Percentiles rank a stretch among this genome's conserved stretches.
These are phyloP conservation scores for Eptesicus fuscus DNA, from an alignment of 2,113 vertebrate species.

Conservation along the genomic window DNA sequence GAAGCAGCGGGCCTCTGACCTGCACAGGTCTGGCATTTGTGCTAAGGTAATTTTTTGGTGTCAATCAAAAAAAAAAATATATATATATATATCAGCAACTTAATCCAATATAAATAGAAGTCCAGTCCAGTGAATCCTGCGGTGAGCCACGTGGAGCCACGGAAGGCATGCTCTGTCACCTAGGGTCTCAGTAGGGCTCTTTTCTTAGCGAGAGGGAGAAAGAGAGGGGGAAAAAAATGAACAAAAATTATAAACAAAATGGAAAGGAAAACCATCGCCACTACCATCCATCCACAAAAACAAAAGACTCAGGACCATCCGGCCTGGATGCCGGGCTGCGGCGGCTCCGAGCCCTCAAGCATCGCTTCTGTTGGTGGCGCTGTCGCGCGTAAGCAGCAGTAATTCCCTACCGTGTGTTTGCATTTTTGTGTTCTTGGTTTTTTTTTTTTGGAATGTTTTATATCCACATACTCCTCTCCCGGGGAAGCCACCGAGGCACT, in stretches of 20 bases:
- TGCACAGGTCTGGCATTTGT: constrained; percentile 80
- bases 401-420: constrained; percentile 75
- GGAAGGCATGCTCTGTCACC: constrained; percentile 78
- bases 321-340: constrained; percentile 70
- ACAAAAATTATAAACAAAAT: constrained; percentile 81
- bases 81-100: constrained; percentile 87
- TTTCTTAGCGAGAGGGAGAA: constrained; percentile 73
- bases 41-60: constrained; percentile 76
- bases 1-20: constrained; percentile 82
- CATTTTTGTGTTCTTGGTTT: constrained; percentile 59
- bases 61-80: constrained; percentile 80
- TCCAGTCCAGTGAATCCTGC: constrained; percentile 89
- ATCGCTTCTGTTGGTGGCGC: constrained; percentile 79
- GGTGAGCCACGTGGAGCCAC: constrained; percentile 83
- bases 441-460: constrained; percentile 68
- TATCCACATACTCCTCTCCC: constrained; percentile 85
- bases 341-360: constrained; percentile 74
- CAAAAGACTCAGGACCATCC: constrained; percentile 61
- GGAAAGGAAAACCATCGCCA: constrained; percentile 62
- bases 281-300: constrained; percentile 21
- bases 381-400: constrained; percentile 75
- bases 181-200: constrained; percentile 82
- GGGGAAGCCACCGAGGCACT: constrained; percentile 87
- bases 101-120: constrained; percentile 86
- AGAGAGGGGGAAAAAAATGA: constrained; percentile 42